These are phyloP conservation scores for Chaetorhynchus papuensis DNA, from an alignment of 2,113 vertebrate species.

Conservation along the genomic window DNA sequence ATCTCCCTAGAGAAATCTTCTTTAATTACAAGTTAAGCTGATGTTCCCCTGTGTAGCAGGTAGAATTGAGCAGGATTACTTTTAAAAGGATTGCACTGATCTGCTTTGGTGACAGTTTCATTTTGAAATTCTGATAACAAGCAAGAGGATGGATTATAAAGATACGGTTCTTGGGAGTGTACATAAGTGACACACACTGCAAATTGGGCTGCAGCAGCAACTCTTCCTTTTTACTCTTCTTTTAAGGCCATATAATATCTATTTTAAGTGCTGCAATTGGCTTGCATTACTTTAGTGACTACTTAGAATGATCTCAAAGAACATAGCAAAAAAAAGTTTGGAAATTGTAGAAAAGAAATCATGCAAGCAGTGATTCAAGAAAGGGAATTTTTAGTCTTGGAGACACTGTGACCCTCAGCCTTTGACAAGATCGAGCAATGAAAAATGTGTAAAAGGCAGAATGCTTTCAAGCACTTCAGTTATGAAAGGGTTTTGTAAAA, in stretches of 20 bases:
- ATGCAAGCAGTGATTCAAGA: background rate
- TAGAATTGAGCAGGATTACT: constrained; percentile 63
- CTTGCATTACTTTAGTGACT: background rate
- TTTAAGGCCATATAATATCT: background rate
- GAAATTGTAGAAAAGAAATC: background rate
- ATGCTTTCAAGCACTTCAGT: background rate
- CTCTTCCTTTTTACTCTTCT: background rate
- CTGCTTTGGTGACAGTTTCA: constrained; percentile 57
- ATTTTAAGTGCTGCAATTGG: background rate
- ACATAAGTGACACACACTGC: background rate
- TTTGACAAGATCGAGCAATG: background rate
- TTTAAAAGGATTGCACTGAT: constrained; percentile 66
- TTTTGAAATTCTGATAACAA: constrained; percentile 49
- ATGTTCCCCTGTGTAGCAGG: constrained; percentile 48
- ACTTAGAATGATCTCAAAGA: background rate
- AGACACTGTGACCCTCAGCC: background rate
- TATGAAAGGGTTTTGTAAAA: background rate
- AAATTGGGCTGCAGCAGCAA: background rate
- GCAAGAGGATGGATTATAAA: constrained; percentile 19
- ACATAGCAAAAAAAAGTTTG: background rate
- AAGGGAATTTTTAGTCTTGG: background rate
- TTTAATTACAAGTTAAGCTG: constrained; percentile 67
- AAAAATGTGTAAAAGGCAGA: background rate
- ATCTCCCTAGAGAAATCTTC: constrained; percentile 46
- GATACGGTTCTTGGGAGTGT: background rate